Evolutionary conservation across 2,113 vertebrate species (phyloP), one percentile per base, ranked within the genome.

Genomic region (Aythya baeri): DNA sequence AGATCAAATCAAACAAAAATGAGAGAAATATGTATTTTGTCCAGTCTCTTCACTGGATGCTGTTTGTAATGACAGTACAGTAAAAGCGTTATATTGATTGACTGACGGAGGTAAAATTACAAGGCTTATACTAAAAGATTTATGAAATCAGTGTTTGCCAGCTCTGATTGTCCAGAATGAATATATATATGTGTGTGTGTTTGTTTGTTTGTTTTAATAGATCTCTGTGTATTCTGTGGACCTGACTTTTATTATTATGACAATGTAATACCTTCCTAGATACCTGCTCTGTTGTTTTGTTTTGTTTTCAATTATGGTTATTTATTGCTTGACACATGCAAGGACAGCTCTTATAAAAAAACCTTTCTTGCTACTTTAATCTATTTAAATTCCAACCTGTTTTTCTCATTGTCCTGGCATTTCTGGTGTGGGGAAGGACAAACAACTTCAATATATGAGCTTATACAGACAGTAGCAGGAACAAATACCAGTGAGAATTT

Each of bases 81-180:
- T 76, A 52, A 66, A 89, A 68, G 34, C 52, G 16, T 77, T 86
- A 29, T 59, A 75, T 34, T 82, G 77, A 61, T 84, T 86, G 83
- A 91, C 7, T 91, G 66, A 63, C 58, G 82, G 83, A 77, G 34
- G 59, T 65, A 91, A 86, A 91, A 91, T 7, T 43, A 84, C 34
- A 61, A 57, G 38, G 20, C 17, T 68, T 86, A 73, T 13, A 43
- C 38, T 32, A 31, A 18, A 87, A 59, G 54, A 78, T 49, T 85
- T 85, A 43, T 41, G 75, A 91, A 89, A 91, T 79, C 38, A 46
- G 17, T 57, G 18, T 89, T 82, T 94, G 94, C 83, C 67, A 89
- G 36, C 18, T 84, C n/a, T 67, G 54, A 75, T 82, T 78, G 52
- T 4, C 18, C 46, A 94, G 77, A 78, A 84, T 72, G 46, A 49